Conservation (phyloP, 92 coral and sea anemone species). For the Epizoanthus illoricatus region DNA sequence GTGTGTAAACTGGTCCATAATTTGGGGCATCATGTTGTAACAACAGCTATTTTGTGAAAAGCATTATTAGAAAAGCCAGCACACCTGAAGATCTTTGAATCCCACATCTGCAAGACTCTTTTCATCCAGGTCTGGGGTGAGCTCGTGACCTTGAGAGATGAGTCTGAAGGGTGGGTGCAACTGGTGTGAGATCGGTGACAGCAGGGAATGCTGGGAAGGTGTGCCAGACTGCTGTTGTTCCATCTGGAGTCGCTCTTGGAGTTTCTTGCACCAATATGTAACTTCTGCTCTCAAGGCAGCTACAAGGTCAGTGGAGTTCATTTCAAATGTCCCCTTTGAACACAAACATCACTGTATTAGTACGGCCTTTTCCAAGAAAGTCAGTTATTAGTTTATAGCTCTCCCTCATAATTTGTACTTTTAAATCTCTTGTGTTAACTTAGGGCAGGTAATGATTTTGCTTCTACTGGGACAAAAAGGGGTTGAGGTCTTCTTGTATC, state of each 20-base stretch:
- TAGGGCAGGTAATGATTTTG: too few species aligned
- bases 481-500: too few species aligned
- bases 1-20: too few species aligned
- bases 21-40: too few species aligned
- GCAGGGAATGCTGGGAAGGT: conserved; percentile 68
- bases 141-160: conserved; percentile 96
- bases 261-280: conserved; percentile 93
- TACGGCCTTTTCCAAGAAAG: too few species aligned
- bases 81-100: conserved; percentile 95
- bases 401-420: too few species aligned
- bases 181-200: conserved; percentile 87
- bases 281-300: conserved; percentile 98
- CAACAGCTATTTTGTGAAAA: too few species aligned
- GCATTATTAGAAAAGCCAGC: background rate
- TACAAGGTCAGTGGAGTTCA: conserved; percentile 94
- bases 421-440: too few species aligned
- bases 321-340: conserved; percentile 90
- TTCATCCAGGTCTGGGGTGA: conserved; percentile 96
- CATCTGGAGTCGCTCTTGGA: conserved; percentile 75
- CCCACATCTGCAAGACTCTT: conserved; percentile 96
- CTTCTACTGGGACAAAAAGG: too few species aligned
- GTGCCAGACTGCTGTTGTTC: conserved; percentile 63
- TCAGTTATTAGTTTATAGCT: too few species aligned
- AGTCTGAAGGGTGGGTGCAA: conserved; percentile 95
- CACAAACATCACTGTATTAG: background rate